These are phyloP conservation scores for Equus quagga DNA, from an alignment of 2,113 vertebrate species.

Conservation along the genomic window DNA sequence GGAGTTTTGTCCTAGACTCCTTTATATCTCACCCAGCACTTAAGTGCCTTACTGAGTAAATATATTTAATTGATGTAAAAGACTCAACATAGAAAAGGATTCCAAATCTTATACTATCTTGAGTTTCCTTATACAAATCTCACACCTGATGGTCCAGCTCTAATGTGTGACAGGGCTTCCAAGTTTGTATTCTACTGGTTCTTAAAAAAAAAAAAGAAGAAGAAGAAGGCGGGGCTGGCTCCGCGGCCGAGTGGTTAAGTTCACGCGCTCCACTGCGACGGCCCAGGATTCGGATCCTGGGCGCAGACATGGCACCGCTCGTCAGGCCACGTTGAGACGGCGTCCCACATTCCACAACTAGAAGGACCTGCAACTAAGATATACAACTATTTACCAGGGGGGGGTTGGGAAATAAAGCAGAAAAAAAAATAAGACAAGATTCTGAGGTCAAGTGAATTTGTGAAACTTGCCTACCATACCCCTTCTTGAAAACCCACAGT, in stretches of 20 bases:
- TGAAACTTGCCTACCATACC: background rate
- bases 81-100: background rate
- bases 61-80: background rate
- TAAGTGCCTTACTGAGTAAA: background rate
- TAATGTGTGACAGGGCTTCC: background rate
- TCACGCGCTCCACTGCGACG: too few relatives aligned
- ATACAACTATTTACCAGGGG: too few relatives aligned
- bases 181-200: background rate
- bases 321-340: too few relatives aligned
- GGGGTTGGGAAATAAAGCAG: too few relatives aligned
- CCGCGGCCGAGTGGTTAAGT: too few relatives aligned
- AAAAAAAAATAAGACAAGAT: background rate
- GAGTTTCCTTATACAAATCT: background rate
- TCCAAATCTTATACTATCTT: background rate
- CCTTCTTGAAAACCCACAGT: background rate
- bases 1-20: background rate
- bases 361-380: too few relatives aligned
- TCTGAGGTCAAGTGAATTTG: constrained; percentile 4
- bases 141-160: background rate
- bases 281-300: too few relatives aligned
- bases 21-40: background rate
- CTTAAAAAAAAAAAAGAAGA: background rate
- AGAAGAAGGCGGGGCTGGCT: background rate
- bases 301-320: too few relatives aligned
- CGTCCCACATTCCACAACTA: too few relatives aligned